Base-by-base conservation (phyloP, 2,888 invertebrate species). In the Macrosoma leucophasiata region DNA sequence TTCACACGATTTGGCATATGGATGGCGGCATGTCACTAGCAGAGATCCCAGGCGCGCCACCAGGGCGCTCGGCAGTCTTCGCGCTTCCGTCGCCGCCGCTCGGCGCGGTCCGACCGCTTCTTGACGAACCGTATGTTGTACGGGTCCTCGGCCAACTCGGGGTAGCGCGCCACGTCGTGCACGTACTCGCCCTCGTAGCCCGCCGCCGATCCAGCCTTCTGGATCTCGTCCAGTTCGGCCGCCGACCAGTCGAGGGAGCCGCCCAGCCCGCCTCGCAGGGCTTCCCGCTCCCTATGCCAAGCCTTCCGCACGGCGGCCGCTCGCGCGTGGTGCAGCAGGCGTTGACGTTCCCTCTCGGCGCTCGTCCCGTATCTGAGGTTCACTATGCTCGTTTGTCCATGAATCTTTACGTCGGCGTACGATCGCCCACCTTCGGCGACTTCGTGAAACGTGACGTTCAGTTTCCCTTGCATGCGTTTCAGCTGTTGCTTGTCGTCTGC, bases 321-420 rank as follows among this genome's bases (percentile, higher is more conserved):
- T 58, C 94, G 95, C 27, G 97, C 97, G 69, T 97, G 97, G 60
- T 95, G 95, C 63, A 97, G 82, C 36, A 97, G 85, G 20, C 97
- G 86, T 62, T 94, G 93, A 50, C 93, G 91, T 71, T 98, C 97
- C 52, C 95, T 91, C 50, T 94, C 94, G 6, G 94, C 89, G 3
- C 92, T 95, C 9, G 97, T 96, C 23, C 98, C 98, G 63, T 97
- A 97, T n/a, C 97, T 89, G 44, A 98, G 82, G 67, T 97, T 97
- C 46, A 98, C 91, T 26, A 96, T 92, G 44, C 95, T 95, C 65
- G 95, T 94, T 22, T 90, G 87, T 1, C 96, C 94, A 63, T 96
- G 96, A 50, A 98, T 95, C 71, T 95, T 94, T 5, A 97, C 94
- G 69, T 95, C 94, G 40, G 92, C 87, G 54, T 91, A 92, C 50